Evolutionary conservation across 2,888 invertebrate species (phyloP), one percentile per base, ranked within the genome.

Genomic region (Archips crataeganus): DNA sequence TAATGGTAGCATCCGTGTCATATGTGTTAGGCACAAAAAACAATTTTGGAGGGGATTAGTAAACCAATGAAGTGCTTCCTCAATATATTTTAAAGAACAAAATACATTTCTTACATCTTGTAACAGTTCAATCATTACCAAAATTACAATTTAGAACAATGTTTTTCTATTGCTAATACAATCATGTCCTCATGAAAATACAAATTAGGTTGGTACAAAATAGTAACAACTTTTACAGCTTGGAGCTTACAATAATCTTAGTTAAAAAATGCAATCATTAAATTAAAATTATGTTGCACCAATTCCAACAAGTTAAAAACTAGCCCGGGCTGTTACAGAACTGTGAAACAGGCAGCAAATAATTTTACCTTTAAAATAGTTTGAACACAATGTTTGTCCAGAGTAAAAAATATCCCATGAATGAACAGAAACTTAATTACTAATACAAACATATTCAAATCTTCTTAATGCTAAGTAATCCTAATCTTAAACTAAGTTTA

Each of bases 51-150:
- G 2, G 10, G 71, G 45, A 45, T 11, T 11, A 82, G 80, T 82
- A 87, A 84, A 79, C 81, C 77, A 83, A 77, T 70, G 79, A 81
- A 82, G 84, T 85, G 81, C 83, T 90, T 90, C 84, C 83, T 89
- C 86, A 88, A 90, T 93, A 93, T 94, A 94, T 92, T 94, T 93
- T 88, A 89, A 92, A 93, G 91, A 90, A 92, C 91, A 93, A 94
- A 93, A 93, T 93, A 92, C 91, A 93, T 90, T 93, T 93, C 89
- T 92, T 90, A 91, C 87, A 93, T 90, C 89, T 90, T 87, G 80
- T 89, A 93, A 93, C 93, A 93, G 88, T 91, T 90, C 90, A 90
- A 92, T 91, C 90, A 91, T 91, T 57, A 89, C 89, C 87, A 90
- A 90, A 74, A 91, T 90, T 92, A 90, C 89, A 90, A 89, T 88